Conservation (phyloP, 2,888 invertebrate species). For the Troides helena region DNA sequence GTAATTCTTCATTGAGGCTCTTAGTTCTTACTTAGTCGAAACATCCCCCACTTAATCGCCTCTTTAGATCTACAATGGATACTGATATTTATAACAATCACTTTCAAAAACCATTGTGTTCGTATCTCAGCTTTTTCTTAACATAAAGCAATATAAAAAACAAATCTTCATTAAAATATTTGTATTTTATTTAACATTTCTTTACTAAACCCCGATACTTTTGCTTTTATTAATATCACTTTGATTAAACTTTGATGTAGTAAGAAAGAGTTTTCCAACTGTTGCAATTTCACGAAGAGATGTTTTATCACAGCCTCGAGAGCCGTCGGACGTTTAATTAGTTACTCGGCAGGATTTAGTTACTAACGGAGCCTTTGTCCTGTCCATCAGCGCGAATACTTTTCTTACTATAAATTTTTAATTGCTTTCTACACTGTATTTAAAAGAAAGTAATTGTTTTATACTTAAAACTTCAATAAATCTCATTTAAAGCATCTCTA, state of each 20-base stretch:
- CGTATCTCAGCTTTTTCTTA: background rate
- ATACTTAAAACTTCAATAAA: background rate
- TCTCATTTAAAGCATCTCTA: no score
- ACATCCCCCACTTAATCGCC: no score
- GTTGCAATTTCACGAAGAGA: slow-evolving; percentile 39
- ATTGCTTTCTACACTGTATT: background rate
- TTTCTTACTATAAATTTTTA: slow-evolving; percentile 11
- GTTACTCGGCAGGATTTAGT: slow-evolving; percentile 46
- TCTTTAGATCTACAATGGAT: background rate
- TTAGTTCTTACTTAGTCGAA: no score
- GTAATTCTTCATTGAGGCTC: no score
- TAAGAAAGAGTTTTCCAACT: slow-evolving; percentile 7
- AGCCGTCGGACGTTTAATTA: slow-evolving; percentile 53
- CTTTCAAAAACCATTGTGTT: background rate
- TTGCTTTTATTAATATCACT: slow-evolving; percentile 4
- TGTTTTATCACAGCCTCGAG: slow-evolving; percentile 38
- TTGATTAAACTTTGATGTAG: slow-evolving; percentile 7
- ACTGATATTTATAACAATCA: background rate
- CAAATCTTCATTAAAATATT: background rate
- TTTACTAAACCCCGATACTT: background rate
- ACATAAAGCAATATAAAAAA: background rate
- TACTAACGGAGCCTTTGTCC: slow-evolving; percentile 35
- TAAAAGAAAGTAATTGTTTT: background rate
- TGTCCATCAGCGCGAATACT: slow-evolving; percentile 25
- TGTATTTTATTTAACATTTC: background rate